A percentile compares a stretch with the other conserved stretches of the same genome.
phyloP scores from a whole-genome alignment of 2,797 vertebrate genomes.

The Cryptoblepharus egeriae region DNA sequence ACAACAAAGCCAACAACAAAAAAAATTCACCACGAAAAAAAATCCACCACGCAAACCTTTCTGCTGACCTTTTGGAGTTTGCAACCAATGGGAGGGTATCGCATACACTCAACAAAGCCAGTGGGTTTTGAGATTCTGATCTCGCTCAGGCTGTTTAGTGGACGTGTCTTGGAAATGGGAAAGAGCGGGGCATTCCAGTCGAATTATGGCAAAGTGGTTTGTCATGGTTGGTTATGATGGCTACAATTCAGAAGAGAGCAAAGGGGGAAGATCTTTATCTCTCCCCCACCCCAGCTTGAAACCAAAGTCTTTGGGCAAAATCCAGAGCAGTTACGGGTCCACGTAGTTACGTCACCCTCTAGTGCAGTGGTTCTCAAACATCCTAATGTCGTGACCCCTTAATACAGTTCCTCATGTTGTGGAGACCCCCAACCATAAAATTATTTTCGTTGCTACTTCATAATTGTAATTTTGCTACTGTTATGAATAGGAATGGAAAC shows the following conservation, averaged over 20 bases:
- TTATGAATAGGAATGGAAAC: no score
- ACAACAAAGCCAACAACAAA: not conserved
- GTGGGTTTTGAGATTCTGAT: not conserved
- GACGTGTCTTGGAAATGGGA: constrained; percentile 8
- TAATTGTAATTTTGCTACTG: no score
- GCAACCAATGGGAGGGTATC: not conserved
- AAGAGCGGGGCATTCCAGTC: constrained; percentile 30
- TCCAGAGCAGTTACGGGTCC: no score
- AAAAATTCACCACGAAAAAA: not conserved
- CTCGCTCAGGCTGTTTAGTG: not conserved
- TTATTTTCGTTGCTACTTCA: no score
- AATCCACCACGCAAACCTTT: not conserved
- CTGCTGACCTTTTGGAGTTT: not conserved
- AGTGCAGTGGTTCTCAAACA: no score
- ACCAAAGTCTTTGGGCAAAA: no score
- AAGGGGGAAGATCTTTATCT: not conserved
- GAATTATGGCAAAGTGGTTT: constrained; percentile 41
- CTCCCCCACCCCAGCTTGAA: not conserved
- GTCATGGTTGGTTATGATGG: constrained; percentile 40
- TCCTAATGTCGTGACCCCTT: no score
- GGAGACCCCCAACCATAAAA: no score
- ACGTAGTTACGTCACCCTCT: no score
- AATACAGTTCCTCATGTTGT: no score
- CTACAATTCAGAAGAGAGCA: not conserved
- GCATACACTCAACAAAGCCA: not conserved